Evolutionary conservation across 1,140 invertebrate genomes (phyloP), one percentile per base, ranked within the genome.

Genomic region (Neodiprion lecontei): DNA sequence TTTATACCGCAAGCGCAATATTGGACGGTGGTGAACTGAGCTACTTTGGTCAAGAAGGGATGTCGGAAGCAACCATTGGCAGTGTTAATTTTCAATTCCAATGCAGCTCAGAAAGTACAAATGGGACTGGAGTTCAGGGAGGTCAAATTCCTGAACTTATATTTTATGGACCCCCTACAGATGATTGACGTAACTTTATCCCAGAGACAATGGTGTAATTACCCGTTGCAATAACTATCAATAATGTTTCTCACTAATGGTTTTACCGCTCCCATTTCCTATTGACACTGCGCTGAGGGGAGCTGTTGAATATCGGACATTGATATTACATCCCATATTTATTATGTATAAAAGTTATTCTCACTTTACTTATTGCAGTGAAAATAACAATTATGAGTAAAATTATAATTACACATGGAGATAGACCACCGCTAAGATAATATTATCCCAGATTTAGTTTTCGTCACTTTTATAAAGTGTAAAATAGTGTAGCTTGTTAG

Each of bases 41-140:
- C 86, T 98, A 97, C 85, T 98, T 97, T 85, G 96, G 96, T n/a
- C 96, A 97, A 86, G 96, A 98, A 88, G 96, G 96, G 23, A 92
- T 97, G 90, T 96, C 94, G 82, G 96, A 98, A 88, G 95, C 97
- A 11, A 94, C 93, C 17, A 94, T 96, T 79, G 95, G 95, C 14
- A 94, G 93, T 80, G 96, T 97, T 50, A 97, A 95, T 49, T 97
- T 97, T 88, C 96, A 97, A 87, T 98, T 98, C 88, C 96, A 98
- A 83, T 97, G 96, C 84, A 97, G 95, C 65, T 96, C 95, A 1
- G 96, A 98, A 82, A 96, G 95, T 85, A 98, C 96, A 14, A 98
- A 98, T 82, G 96, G 96, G 69, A 98, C 96, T 12, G 96, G 96
- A 9, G 96, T 97, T 1, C 96, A 97, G 89, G 96, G 96, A 65